These are phyloP conservation scores for Daphoenositta chrysoptera DNA, from an alignment of 2,113 vertebrate species.

Conservation along the genomic window DNA sequence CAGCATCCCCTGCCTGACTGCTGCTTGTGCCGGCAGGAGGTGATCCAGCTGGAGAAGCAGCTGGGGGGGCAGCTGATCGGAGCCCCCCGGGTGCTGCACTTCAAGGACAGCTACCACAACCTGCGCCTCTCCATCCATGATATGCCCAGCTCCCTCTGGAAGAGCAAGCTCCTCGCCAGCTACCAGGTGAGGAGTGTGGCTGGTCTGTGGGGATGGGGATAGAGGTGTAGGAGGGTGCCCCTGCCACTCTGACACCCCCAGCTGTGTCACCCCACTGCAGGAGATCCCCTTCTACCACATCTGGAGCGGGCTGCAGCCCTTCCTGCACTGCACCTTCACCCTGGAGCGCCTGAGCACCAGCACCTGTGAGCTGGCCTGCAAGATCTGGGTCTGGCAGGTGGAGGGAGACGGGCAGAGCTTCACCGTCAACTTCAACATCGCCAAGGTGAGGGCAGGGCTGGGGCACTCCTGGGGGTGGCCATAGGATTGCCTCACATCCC, in stretches of 20 bases:
- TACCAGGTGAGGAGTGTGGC: constrained; percentile 82
- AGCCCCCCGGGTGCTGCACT: constrained; percentile 91
- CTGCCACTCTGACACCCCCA: neutral
- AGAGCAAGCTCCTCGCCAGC: constrained; percentile 94
- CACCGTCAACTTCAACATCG: constrained; percentile 91
- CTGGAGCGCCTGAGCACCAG: constrained; percentile 91
- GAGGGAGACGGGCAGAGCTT: constrained; percentile 98
- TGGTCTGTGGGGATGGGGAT: fast-evolving
- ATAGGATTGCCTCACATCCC: neutral
- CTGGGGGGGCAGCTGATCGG: constrained; percentile 95
- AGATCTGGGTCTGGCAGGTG: constrained; percentile 98
- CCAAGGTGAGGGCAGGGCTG: constrained; percentile 81
- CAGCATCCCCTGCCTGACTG: neutral
- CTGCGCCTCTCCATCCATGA: constrained; percentile 97
- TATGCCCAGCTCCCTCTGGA: constrained; percentile 96
- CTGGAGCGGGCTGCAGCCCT: constrained; percentile 91
- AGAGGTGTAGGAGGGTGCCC: neutral
- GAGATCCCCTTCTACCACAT: constrained; percentile 98
- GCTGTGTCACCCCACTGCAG: constrained; percentile 49
- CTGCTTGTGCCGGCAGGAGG: constrained; percentile 78
- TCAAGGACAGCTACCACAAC: constrained; percentile 99
- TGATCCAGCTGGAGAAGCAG: constrained; percentile 96
- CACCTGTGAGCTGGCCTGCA: constrained; percentile 95
- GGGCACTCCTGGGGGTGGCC: too few relatives aligned
- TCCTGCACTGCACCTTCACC: constrained; percentile 95